Evolutionary conservation across 2,888 invertebrate species (phyloP).

Genomic region (Catonia carolina): DNA sequence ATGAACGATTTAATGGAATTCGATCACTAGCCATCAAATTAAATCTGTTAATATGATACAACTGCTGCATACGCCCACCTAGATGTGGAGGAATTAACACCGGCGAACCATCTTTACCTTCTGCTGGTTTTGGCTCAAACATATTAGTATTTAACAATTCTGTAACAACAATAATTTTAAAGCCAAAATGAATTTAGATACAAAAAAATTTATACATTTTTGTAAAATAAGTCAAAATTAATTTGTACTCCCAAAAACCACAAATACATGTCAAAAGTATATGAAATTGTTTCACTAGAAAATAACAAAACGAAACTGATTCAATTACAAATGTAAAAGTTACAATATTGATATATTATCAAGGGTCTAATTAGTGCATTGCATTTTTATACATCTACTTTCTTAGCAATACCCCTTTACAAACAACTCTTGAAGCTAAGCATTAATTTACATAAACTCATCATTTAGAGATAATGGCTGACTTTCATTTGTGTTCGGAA

Average conservation of each 20-base stretch:
- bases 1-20: constrained; percentile 73
- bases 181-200: neutral
- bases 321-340: no score
- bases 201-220: neutral
- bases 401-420: no score
- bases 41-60: constrained; percentile 78
- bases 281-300: neutral
- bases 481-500: no score
- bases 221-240: neutral
- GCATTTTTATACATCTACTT: no score
- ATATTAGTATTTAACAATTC: constrained; percentile 69
- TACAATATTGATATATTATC: no score
- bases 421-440: no score
- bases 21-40: constrained; percentile 83
- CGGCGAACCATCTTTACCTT: constrained; percentile 73
- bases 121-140: constrained; percentile 64
- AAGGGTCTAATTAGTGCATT: no score
- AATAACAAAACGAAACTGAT: neutral
- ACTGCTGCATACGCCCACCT: constrained; percentile 65
- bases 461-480: no score
- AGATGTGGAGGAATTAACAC: constrained; percentile 70
- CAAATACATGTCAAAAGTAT: neutral
- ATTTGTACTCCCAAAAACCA: neutral
- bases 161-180: constrained; percentile 38
- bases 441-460: no score